Base-by-base conservation (phyloP, 2,888 invertebrate genomes). In the Leucophenga montana region DNA sequence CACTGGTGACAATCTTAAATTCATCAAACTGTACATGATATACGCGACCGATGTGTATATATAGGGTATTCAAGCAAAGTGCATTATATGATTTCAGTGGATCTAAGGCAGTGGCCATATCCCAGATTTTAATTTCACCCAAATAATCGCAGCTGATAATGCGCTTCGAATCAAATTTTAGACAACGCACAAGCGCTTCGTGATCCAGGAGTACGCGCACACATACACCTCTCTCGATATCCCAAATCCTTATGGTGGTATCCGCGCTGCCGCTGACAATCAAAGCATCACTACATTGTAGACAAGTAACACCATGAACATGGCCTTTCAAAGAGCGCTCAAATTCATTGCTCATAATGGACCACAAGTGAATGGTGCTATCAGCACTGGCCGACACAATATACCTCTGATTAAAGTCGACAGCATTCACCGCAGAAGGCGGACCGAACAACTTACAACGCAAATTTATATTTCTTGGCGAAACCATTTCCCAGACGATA, bases 121-220 rank as follows among this genome's bases (percentile, higher is more conserved):
- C 99, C 99, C 99, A 99, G 69, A 99, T 98, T 90, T 99, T 99
- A 85, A 99, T 99, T 91, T 99, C 99, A 54, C 99, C 99, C 89
- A 99, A 99, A 90, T 99, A 99, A 73, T 99, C 99, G 78, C 99
- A 99, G 89, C 98, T 98, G 77, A 99, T 99, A 89, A 99, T 99
- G 81, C 99, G 92, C 90, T 99, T 99, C 88, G 95, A 95, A 90
- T 99, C 99, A 89, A 99, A 99, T 64, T 99, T 92, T 88, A 99
- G 99, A 90, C 99, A 99, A 82, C 99, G 92, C 54, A 99, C 99
- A 71, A 99, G 91, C 88, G 99, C 99, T 89, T 99, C 99, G 87
- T 99, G 99, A 0, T 99, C 99, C 89, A 99, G 99, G 61, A 99
- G 90, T 69, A 98, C 96, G 71, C 99, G 92, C 78, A 92, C 89